Evolutionary conservation across 2,797 vertebrate genomes (phyloP), one percentile per base, ranked within the genome.

Genomic region (Eupleurogrammus muticus): DNA sequence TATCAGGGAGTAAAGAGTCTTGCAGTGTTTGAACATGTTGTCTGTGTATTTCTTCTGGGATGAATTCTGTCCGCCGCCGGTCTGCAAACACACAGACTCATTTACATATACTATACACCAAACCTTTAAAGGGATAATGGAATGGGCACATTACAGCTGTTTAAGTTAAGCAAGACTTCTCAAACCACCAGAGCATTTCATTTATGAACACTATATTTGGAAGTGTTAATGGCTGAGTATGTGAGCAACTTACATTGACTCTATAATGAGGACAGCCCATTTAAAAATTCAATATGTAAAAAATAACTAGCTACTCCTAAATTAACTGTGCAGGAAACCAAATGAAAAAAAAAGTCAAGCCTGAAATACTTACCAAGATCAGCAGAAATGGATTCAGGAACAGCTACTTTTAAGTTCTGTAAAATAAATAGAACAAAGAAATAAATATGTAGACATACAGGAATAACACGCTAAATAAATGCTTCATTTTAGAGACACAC

Each of bases 1-100:
- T 95, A 72, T 99, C 97, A n/a, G 94, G 92, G 20, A 95, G 92
- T 68, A 98, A 94, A 77, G 93, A 96, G 44, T 98, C 97, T 84
- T 98, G 97, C 92, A 99, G 96, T 47, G 94, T 95, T 81, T 97
- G 96, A 77, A 99, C 94, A 70, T 96, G 97, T 67, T 97, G 96
- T 70, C 97, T 95, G 86, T 98, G 97, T 16, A 98, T 90, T 64
- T 99, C 98, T 79, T 99, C 98, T 10, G 97, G 97, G 88, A 98
- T 96, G 50, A 99, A 93, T 55, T 99, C 98, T 38, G 96, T 96
- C 72, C 97, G 88, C 72, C 97, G 95, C 53, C 96, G 96, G 69
- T 99, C 97, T 99, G 87, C 59, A 74, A 77, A 73, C 32, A 61
- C 47, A 61, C 5, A 46, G 54, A 53, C 21, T 63, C 19, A 67